Percentiles rank a stretch among this genome's conserved stretches.
phyloP scores from a whole-genome alignment of 2,888 invertebrate species.

The Odontocerum albicorne region DNA sequence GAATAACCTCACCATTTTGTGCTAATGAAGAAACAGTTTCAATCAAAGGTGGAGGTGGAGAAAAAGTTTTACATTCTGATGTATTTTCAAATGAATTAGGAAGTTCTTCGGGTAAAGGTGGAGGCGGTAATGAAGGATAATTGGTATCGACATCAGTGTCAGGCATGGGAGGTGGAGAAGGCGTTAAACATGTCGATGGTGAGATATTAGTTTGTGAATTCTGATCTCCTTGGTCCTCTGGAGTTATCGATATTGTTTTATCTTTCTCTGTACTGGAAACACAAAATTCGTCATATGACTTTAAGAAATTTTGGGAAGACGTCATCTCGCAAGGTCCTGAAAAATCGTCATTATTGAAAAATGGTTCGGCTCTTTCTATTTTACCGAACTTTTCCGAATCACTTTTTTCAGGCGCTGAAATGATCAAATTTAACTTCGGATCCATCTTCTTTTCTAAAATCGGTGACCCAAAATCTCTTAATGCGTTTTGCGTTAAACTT shows the following conservation, averaged over 20 bases:
- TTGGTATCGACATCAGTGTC: conserved; percentile 35
- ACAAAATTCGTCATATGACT: conserved; percentile 34
- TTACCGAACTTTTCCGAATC: conserved; percentile 30
- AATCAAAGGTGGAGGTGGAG: conserved; percentile 38
- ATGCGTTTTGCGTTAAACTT: conserved; percentile 55
- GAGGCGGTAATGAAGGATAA: conserved; percentile 41
- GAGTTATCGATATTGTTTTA: conserved; percentile 2
- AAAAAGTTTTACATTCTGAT: conserved; percentile 1
- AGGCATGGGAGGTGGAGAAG: conserved; percentile 42
- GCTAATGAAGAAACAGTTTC: neutral
- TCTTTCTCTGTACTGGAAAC: conserved; percentile 29
- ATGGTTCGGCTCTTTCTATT: conserved; percentile 34
- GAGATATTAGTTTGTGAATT: conserved; percentile 33
- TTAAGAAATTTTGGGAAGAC: conserved; percentile 24
- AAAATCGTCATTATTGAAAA: conserved; percentile 33
- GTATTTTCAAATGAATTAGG: conserved; percentile 40
- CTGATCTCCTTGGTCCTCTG: neutral
- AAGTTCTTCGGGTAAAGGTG: conserved; percentile 39
- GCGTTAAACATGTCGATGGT: conserved; percentile 38
- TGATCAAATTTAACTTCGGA: conserved; percentile 39
- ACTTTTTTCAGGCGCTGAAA: conserved; percentile 39
- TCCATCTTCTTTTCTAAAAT: conserved; percentile 40
- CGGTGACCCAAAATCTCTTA: conserved; percentile 55
- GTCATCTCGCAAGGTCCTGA: conserved; percentile 17
- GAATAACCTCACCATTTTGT: neutral